phyloP scores from a whole-genome alignment of 2,113 vertebrate species.

The Rhagologus leucostigma region DNA sequence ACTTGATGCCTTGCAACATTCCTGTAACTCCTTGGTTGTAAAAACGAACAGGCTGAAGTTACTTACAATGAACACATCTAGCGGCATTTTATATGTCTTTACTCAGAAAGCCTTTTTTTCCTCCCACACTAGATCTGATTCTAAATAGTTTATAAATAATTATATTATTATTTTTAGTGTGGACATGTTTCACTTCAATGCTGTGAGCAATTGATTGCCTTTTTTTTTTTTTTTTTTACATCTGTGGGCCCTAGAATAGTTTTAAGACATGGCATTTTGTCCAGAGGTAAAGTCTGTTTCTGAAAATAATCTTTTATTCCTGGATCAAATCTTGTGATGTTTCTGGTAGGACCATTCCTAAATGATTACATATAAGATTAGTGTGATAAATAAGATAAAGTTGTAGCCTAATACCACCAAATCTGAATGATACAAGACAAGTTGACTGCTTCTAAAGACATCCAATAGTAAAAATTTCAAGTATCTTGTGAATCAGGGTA shows the following conservation, averaged over 20 bases:
- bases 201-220: not conserved
- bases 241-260: not conserved
- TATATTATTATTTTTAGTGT: not conserved
- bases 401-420: not conserved
- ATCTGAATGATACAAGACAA: not conserved
- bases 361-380: not conserved
- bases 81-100: not conserved
- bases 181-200: not conserved
- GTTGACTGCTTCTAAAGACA: not conserved
- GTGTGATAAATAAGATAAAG: not conserved
- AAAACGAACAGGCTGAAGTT: not conserved
- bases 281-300: not conserved
- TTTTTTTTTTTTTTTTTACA: not conserved
- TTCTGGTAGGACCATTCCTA: not conserved
- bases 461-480: not conserved
- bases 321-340: not conserved
- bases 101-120: not conserved
- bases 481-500: not conserved
- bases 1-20: not conserved
- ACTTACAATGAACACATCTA: not conserved
- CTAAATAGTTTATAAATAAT: not conserved
- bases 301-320: not conserved
- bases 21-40: not conserved
- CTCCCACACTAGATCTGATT: not conserved
- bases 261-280: not conserved